Percentiles rank a stretch among this genome's conserved stretches.
phyloP scores from a whole-genome alignment of 2,888 invertebrate genomes.

The Parnassius apollo region DNA sequence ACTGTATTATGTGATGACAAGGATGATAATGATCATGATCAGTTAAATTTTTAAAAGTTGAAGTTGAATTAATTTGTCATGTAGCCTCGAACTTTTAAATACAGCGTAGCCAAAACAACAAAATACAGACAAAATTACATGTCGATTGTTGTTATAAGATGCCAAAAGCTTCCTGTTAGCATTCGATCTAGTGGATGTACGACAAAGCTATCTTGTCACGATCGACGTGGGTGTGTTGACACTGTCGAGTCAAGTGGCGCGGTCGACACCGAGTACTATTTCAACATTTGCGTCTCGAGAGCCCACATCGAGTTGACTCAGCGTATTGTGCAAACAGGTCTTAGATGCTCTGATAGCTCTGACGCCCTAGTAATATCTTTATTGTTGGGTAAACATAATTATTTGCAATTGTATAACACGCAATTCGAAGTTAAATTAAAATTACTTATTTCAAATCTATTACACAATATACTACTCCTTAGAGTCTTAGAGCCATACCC shows the following conservation, averaged over 20 bases:
- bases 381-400: conserved; percentile 1
- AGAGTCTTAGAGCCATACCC: too few species aligned
- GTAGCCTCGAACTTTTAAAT: too few species aligned
- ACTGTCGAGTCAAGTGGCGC: conserved; percentile 62
- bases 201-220: conserved; percentile 40
- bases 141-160: neutral
- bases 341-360: conserved; percentile 25
- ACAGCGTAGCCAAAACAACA: too few species aligned
- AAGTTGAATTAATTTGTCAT: too few species aligned
- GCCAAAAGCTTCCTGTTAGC: neutral
- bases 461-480: too few species aligned
- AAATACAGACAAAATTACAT: too few species aligned
- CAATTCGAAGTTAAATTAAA: too few species aligned
- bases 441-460: too few species aligned
- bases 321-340: conserved; percentile 38
- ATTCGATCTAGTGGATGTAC: conserved; percentile 15
- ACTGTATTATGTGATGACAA: too few species aligned
- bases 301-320: conserved; percentile 42
- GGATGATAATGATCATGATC: too few species aligned
- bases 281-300: conserved; percentile 33
- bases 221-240: conserved; percentile 54
- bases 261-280: conserved; percentile 29
- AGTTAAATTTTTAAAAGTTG: too few species aligned
- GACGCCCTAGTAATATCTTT: conserved; percentile 12
- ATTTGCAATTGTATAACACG: too few species aligned